Conservation (phyloP, 2,113 vertebrate species). For the Seriola aureovittata region DNA sequence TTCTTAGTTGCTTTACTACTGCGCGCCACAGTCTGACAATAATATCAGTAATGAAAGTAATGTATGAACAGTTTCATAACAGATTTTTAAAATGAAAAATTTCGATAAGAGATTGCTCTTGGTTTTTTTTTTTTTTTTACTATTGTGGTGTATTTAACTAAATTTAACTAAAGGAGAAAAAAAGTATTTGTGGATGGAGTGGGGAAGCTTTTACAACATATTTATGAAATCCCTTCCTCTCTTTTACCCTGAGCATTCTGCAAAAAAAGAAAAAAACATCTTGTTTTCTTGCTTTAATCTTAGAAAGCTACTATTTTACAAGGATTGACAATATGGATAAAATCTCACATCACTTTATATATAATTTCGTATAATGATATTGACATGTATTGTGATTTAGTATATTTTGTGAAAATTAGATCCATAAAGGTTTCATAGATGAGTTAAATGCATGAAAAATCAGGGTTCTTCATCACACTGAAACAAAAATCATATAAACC, state of each 20-base stretch:
- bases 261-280: neutral
- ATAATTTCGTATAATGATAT: neutral
- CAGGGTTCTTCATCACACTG: neutral
- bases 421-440: neutral
- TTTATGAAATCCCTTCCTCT: neutral
- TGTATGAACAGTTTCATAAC: slow-evolving; percentile 23
- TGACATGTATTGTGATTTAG: neutral
- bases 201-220: neutral
- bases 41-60: slow-evolving; percentile 2
- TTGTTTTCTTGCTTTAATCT: neutral
- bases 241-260: neutral
- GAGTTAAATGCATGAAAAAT: neutral
- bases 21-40: slow-evolving; percentile 16
- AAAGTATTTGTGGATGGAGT: neutral
- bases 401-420: neutral
- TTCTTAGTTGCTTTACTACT: slow-evolving; percentile 22
- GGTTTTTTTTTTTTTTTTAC: neutral
- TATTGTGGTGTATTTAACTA: neutral
- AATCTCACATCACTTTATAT: neutral
- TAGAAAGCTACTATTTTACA: neutral
- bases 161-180: neutral
- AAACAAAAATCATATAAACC: neutral
- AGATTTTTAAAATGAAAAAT: neutral
- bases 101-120: neutral
- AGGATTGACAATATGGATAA: neutral